Base-by-base conservation (phyloP, 2,888 invertebrate species). In the Diachrysia chrysitis region DNA sequence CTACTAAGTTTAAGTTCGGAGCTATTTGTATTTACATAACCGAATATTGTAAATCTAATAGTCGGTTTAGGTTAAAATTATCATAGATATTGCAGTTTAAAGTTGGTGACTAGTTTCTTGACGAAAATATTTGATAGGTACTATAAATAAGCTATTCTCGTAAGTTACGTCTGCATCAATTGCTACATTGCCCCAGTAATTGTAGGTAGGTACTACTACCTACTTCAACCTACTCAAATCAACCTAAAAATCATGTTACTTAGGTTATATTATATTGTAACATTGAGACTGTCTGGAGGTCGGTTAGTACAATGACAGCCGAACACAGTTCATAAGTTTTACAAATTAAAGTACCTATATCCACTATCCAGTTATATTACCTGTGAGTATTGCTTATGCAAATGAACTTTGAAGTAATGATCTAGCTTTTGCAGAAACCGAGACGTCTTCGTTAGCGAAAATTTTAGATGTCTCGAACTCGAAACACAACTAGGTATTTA, bases 251-350 rank as follows among this genome's bases (percentile, higher is more conserved):
- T 42, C 42, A 42, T 42, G 42, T 42, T 5, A 5, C n/a, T 42
- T 6, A 7, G n/a, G n/a, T n/a, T n/a, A n/a, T n/a, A n/a, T n/a
- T 55, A 42, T 54, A 59, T 64, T 58, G 51, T 5, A 60, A 58
- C 37, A 42, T 58, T 14, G 58, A 67, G 70, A 67, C 70, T 78
- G 78, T 78, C 77, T 81, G 69, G 67, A 76, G 70, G 72, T 56
- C 63, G 63, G 14, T 29, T 58, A 48, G 68, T 56, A 69, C 57
- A 65, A 66, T 69, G 66, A 64, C 73, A 64, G 62, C 53, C 69
- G 56, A 71, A 63, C 71, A 66, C 51, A 17, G 2, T 55, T 37
- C n/a, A 46, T 21, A 57, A 56, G 57, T 64, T 70, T 57, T 79
- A 61, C 56, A 77, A 63, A 61, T 63, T 56, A 56, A 58, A 63